Percentiles rank a stretch among this genome's conserved stretches.
phyloP scores from a whole-genome alignment of 2,797 vertebrate species.

The Gorsachius magnificus region DNA sequence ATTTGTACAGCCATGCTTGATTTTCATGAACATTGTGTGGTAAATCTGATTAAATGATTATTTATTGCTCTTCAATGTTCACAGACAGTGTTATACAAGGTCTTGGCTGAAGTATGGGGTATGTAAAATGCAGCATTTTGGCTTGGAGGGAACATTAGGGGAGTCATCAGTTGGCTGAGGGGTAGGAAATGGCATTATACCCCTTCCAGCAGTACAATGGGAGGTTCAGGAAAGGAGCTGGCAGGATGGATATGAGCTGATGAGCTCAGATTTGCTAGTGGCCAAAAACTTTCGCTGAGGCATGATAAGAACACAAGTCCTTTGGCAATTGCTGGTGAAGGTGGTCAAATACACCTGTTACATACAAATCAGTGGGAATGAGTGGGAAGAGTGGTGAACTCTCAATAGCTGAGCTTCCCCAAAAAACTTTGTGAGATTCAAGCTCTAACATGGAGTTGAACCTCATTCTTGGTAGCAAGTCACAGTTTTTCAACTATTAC shows the following conservation, averaged over 20 bases:
- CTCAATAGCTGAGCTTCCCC: background rate
- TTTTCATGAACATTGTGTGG: background rate
- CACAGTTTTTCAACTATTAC: background rate
- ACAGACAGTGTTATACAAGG: too few species aligned
- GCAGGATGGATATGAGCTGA: too few species aligned
- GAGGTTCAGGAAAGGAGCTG: background rate
- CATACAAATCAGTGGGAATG: background rate
- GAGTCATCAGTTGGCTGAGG: background rate
- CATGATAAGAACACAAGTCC: background rate
- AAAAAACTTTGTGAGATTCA: background rate
- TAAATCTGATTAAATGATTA: background rate
- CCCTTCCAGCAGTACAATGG: background rate
- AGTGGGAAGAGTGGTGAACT: background rate
- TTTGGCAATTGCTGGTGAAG: background rate
- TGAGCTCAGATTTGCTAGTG: background rate
- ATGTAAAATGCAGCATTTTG: background rate
- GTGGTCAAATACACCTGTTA: background rate
- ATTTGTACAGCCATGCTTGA: background rate
- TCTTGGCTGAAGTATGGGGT: background rate
- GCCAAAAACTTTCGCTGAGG: background rate
- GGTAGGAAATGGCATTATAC: background rate
- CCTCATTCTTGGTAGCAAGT: background rate
- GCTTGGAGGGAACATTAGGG: accelerated
- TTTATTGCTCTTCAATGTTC: background rate
- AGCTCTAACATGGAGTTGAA: background rate